Percentiles rank a stretch among this genome's conserved stretches.
These are phyloP conservation scores for Uloborus diversus DNA, from an alignment of 1,140 invertebrate species.

Conservation along the genomic window DNA sequence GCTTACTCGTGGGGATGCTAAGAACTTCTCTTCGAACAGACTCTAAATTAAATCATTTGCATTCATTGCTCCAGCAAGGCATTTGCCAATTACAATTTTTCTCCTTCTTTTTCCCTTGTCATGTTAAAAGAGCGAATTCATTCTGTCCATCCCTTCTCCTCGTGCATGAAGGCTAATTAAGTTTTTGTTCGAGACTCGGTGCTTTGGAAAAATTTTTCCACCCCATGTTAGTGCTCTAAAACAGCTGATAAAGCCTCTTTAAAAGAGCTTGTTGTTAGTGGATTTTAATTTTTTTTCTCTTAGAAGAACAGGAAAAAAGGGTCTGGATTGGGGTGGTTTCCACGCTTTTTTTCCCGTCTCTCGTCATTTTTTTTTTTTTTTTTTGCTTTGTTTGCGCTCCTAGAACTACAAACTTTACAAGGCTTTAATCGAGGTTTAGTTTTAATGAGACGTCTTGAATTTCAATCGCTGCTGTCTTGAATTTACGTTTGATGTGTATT, in stretches of 20 bases:
- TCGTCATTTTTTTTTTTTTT: conserved; percentile 1
- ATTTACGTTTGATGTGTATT: no score
- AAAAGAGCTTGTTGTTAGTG: conserved; percentile 40
- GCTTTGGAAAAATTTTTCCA: conserved; percentile 2
- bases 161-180: conserved; percentile 49
- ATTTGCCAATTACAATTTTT: conserved; percentile 56
- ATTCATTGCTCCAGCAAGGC: conserved; percentile 55
- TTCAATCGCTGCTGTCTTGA: conserved; percentile 32
- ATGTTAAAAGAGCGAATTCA: conserved; percentile 55
- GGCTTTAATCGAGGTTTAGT: conserved; percentile 36
- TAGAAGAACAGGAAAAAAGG: conserved; percentile 20
- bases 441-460: conserved; percentile 50
- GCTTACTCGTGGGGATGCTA: conserved; percentile 40
- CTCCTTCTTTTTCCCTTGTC: conserved; percentile 39
- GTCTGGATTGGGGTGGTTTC: conserved; percentile 11
- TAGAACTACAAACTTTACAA: no score
- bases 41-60: conserved; percentile 57
- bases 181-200: conserved; percentile 43
- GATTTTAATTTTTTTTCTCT: not conserved
- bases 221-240: conserved; percentile 46
- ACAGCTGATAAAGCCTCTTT: conserved; percentile 55
- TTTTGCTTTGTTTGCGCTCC: not conserved
- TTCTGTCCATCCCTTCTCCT: conserved; percentile 7
- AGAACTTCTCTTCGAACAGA: conserved; percentile 42
- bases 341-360: not conserved